Percentiles rank a stretch among this genome's conserved stretches.
phyloP scores from a whole-genome alignment of 2,797 vertebrate species.

The Lutjanus campechanus region DNA sequence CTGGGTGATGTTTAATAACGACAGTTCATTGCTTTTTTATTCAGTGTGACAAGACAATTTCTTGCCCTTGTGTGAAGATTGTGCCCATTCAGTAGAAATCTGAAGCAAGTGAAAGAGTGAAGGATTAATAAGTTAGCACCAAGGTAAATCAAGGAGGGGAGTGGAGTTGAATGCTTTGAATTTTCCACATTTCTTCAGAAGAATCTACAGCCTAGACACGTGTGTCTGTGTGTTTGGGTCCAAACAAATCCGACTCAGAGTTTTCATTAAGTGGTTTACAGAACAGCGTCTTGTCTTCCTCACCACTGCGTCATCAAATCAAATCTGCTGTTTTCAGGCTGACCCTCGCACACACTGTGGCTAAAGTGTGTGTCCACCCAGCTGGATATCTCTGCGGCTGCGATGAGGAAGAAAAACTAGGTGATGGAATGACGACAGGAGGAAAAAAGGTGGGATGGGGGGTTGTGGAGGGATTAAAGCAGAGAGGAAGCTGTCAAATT shows the following conservation, averaged over 20 bases:
- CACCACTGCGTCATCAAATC: slow-evolving; percentile 3
- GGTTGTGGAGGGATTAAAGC: slow-evolving; percentile 7
- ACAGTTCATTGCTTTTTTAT: slow-evolving; percentile 47
- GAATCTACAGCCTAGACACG: neutral
- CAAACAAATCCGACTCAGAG: neutral
- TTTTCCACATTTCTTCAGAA: neutral
- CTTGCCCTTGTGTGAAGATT: slow-evolving; percentile 51
- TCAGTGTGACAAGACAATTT: slow-evolving; percentile 54
- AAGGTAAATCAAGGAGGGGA: slow-evolving; percentile 25
- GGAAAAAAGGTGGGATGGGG: neutral
- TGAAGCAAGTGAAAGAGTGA: slow-evolving; percentile 26
- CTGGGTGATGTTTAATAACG: slow-evolving; percentile 44
- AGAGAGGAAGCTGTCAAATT: slow-evolving; percentile 42
- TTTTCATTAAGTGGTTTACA: slow-evolving; percentile 2
- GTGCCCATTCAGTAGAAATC: slow-evolving; percentile 34
- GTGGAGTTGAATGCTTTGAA: slow-evolving; percentile 5
- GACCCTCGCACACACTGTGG: neutral
- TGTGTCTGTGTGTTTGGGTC: neutral
- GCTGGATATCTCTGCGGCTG: neutral
- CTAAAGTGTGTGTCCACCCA: neutral
- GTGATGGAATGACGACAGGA: slow-evolving; percentile 23
- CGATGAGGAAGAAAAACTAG: slow-evolving; percentile 22
- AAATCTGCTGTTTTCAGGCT: slow-evolving; percentile 3
- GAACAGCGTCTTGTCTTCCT: neutral
- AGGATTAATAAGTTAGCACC: slow-evolving; percentile 26